A percentile compares a stretch with the other conserved stretches of the same genome.
Evolutionary conservation across 2,113 vertebrate species (phyloP).

Genomic region (Columbina picui): DNA sequence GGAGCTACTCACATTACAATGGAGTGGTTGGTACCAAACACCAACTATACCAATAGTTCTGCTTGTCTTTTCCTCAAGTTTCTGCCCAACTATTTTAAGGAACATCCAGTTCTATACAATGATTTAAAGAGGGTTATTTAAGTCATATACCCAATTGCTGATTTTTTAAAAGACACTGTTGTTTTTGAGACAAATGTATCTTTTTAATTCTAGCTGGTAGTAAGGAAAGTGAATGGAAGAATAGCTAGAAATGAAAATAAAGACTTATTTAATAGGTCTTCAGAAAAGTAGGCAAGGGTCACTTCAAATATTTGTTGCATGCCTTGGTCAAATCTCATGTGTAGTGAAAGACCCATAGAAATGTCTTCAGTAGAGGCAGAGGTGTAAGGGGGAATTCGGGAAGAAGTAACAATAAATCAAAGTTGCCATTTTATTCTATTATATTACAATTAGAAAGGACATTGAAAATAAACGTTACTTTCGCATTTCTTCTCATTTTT

Average conservation of each 20-base stretch:
- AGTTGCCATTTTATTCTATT: not conserved
- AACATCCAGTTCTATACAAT: not conserved
- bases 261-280: not conserved
- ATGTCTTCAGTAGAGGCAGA: not conserved
- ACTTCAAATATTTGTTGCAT: not conserved
- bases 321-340: not conserved
- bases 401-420: not conserved
- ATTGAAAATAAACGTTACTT: not conserved
- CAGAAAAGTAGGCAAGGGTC: not conserved
- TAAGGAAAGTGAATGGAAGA: not conserved
- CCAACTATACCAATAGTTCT: not conserved
- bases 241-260: not conserved
- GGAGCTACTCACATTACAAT: not conserved
- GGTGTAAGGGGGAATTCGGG: rapidly evolving
- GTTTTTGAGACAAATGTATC: not conserved
- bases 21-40: not conserved
- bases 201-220: not conserved
- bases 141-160: not conserved
- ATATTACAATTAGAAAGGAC: not conserved
- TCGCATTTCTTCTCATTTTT: not conserved
- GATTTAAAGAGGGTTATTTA: not conserved
- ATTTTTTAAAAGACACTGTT: not conserved
- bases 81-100: not conserved
- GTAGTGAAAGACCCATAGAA: not conserved
- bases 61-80: not conserved